Evolutionary conservation across 2,888 invertebrate genomes (phyloP).

Genomic region (Strigamia transsilvanica): DNA sequence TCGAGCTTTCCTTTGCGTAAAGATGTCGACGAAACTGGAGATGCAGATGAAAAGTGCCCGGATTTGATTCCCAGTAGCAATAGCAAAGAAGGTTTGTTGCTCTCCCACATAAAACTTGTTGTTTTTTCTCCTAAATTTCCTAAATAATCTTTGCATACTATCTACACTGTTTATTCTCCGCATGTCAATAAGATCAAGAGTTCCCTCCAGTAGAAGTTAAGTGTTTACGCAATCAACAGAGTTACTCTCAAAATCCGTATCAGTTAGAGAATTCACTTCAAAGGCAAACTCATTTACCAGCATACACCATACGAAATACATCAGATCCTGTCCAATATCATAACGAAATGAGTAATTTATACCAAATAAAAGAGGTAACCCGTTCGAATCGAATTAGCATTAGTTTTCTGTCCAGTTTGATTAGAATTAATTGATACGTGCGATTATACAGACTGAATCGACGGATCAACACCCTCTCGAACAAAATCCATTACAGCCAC

Average conservation of each 20-base stretch:
- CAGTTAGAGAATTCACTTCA: slow-evolving; percentile 18
- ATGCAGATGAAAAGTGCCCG: slow-evolving; percentile 70
- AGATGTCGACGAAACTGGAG: slow-evolving; percentile 58
- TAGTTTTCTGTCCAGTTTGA: background rate
- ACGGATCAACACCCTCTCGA: slow-evolving; percentile 15
- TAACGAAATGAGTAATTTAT: slow-evolving; percentile 31
- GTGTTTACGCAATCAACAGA: slow-evolving; percentile 54
- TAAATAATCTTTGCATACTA: background rate
- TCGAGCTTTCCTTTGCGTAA: slow-evolving; percentile 56
- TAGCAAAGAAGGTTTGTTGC: slow-evolving; percentile 59
- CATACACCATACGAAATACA: slow-evolving; percentile 26
- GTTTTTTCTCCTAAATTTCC: background rate
- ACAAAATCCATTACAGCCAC: slow-evolving; percentile 33
- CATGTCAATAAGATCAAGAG: slow-evolving; percentile 54
- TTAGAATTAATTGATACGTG: background rate
- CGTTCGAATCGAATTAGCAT: background rate
- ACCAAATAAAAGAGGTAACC: slow-evolving; percentile 33
- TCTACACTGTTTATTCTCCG: background rate
- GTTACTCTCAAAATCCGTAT: slow-evolving; percentile 28
- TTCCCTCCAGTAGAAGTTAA: slow-evolving; percentile 56
- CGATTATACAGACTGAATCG: background rate
- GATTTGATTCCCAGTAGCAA: slow-evolving; percentile 69
- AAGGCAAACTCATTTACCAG: slow-evolving; percentile 31
- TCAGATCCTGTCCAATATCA: slow-evolving; percentile 38
- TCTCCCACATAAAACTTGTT: background rate